Evolutionary conservation across 2,797 vertebrate species (phyloP).

Genomic region (Nyctibius grandis): DNA sequence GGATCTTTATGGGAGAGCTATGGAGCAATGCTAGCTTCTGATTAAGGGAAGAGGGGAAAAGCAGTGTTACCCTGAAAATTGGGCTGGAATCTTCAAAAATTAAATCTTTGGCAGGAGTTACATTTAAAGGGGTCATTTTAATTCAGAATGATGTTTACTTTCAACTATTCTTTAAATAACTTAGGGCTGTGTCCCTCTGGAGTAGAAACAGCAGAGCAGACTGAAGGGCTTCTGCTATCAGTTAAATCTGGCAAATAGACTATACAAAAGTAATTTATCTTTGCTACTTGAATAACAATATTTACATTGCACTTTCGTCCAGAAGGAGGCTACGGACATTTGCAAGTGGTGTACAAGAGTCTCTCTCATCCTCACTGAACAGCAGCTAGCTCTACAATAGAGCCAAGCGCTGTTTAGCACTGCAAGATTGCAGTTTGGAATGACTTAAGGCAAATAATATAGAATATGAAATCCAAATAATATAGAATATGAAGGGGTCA

Average conservation of each 20-base stretch:
- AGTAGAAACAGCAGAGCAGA: neutral
- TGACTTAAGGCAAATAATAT: neutral
- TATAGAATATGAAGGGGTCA: neutral
- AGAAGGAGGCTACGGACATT: neutral
- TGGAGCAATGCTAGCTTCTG: neutral
- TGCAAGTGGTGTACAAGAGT: neutral
- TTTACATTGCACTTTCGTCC: neutral
- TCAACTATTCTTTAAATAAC: neutral
- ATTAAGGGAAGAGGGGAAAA: neutral
- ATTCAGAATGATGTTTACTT: neutral
- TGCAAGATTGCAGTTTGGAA: neutral
- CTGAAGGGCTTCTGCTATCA: neutral
- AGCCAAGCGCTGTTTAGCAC: neutral
- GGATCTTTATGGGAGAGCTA: neutral
- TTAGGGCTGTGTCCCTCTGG: neutral
- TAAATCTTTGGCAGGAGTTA: neutral
- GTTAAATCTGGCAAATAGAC: neutral
- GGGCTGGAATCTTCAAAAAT: neutral
- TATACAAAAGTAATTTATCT: neutral
- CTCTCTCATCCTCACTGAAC: neutral
- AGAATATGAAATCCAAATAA: neutral
- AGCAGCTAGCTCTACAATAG: neutral
- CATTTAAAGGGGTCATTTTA: neutral
- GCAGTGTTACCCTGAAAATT: neutral
- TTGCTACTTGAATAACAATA: neutral